Conservation (phyloP, 2,113 vertebrate genomes). For the Pelecanoides urinatrix region DNA sequence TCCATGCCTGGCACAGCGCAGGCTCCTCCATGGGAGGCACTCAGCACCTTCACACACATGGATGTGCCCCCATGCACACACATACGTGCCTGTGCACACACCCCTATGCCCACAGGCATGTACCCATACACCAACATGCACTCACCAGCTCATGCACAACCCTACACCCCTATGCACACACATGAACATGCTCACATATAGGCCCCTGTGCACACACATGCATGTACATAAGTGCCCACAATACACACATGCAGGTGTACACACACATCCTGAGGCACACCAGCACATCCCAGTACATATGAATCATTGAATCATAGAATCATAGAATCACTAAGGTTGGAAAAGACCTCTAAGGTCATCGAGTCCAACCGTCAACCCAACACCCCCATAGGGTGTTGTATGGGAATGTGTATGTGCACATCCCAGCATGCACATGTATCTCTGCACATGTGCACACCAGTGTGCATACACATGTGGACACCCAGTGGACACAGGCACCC, state of each 20-base stretch:
- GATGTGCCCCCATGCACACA: neutral
- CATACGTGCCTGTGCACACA: no score
- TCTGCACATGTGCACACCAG: neutral
- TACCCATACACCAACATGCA: neutral
- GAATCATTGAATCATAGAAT: no score
- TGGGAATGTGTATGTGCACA: accelerated
- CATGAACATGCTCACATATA: accelerated
- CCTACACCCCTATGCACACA: neutral
- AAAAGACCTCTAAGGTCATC: no score
- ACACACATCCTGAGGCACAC: neutral
- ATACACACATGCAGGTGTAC: accelerated
- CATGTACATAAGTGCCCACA: neutral
- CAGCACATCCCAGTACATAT: neutral
- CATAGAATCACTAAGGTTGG: no score
- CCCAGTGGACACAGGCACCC: neutral
- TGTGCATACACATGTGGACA: neutral
- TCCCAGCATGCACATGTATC: no score
- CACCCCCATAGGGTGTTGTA: no score
- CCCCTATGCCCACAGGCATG: accelerated
- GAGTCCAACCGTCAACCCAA: no score
- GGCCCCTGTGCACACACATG: neutral
- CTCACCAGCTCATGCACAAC: neutral
- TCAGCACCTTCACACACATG: neutral
- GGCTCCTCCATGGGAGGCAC: neutral
- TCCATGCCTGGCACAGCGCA: no score